Evolutionary conservation across 2,113 vertebrate genomes (phyloP), one percentile per base, ranked within the genome.

Genomic region (Eptesicus fuscus): DNA sequence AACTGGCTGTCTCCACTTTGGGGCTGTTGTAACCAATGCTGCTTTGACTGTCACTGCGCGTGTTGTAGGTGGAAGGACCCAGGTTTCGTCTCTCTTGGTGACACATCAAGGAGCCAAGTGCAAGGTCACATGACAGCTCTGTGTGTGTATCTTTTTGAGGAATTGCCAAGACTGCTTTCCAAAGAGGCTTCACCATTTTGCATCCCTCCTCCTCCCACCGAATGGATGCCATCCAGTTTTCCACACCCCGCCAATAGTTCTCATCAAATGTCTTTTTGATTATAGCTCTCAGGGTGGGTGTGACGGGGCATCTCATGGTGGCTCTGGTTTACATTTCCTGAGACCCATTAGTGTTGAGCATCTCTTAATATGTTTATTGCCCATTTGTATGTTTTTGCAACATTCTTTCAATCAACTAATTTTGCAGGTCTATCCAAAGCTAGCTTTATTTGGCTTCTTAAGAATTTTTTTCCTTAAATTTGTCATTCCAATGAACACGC

Each of bases 11-110:
- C 69, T 77, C 12, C 23, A 56, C 23, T 11, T 67, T 56, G 22
- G 3, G 28, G 28, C 7, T 7, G 5, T 30, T 32, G 7, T n/a
- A 4, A 76, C 30, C 12, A 30, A 11, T 7, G 17, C 9, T 22
- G 8, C 49, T 51, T 0, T 13, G 47, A 30, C 20, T 13, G 14
- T 2, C 14, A 0, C 2, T 12, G 23, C 7, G 13, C 0, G 17
- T 25, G 42, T 30, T 35, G 20, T 10, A 4, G 7, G 53, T 53
- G 18, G 51, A 53, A 53, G 16, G 8, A 4, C 25, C 30, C 5
- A 0, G 2, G 1, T 32, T 51, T 67, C 30, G 20, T 51, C 12
- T 63, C 35, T n/a, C 23, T 70, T 32, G 59, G 25, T 16, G n/a
- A 3, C 4, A 32, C 10, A 7, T 3, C 5, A 30, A 37, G 51